These are phyloP conservation scores for Pithys albifrons DNA, from an alignment of 2,113 vertebrate genomes.

Conservation along the genomic window DNA sequence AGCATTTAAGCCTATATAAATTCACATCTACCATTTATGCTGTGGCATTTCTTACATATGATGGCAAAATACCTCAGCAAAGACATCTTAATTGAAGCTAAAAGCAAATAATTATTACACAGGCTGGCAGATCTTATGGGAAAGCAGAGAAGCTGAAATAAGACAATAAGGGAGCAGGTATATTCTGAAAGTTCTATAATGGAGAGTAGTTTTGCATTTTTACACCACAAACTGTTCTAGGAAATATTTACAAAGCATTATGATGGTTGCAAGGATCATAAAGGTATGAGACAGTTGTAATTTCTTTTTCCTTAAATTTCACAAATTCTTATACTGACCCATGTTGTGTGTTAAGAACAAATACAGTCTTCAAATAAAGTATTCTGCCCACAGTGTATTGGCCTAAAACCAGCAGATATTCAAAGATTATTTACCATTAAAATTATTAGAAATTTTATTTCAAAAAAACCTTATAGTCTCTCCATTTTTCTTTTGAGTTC, in stretches of 20 bases:
- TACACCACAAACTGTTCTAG: not conserved
- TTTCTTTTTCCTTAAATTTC: not conserved
- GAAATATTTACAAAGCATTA: not conserved
- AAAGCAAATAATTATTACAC: not conserved
- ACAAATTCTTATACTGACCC: not conserved
- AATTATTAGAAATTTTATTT: not conserved
- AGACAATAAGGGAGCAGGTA: not conserved
- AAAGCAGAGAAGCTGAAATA: not conserved
- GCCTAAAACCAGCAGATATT: not conserved
- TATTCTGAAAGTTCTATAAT: not conserved
- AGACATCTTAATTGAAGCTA: not conserved
- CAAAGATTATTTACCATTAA: not conserved
- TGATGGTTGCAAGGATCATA: not conserved
- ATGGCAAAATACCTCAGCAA: not conserved
- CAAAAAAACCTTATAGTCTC: not conserved
- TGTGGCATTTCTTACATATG: not conserved
- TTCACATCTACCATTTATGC: not conserved
- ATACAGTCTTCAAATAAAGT: not conserved
- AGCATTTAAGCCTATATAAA: not conserved
- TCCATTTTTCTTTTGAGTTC: not conserved
- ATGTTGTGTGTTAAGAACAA: not conserved
- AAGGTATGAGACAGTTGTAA: not conserved
- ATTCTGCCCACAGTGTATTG: not conserved
- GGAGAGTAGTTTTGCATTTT: not conserved
- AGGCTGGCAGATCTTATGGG: not conserved